Evolutionary conservation across 2,797 vertebrate genomes (phyloP).

Genomic region (Xiphophorus birchmanni): DNA sequence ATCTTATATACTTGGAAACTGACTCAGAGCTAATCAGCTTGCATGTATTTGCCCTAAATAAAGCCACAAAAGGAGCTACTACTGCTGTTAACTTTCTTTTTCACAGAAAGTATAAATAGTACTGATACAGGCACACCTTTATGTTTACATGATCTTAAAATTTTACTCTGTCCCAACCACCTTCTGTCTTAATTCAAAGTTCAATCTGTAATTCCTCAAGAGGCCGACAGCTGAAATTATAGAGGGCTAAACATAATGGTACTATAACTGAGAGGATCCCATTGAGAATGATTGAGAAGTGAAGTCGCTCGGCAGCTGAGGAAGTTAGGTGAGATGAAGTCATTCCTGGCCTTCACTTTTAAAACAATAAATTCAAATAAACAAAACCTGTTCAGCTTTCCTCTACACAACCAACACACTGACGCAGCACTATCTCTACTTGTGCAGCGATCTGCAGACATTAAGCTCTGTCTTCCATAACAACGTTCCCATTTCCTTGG

Average conservation of each 20-base stretch:
- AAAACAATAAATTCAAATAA: slow-evolving; percentile 50
- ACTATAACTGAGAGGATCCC: slow-evolving; percentile 76
- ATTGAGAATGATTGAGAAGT: slow-evolving; percentile 75
- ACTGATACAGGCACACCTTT: not conserved
- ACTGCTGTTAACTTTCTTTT: not conserved
- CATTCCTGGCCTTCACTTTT: slow-evolving; percentile 51
- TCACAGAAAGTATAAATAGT: not conserved
- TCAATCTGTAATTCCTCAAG: slow-evolving; percentile 61
- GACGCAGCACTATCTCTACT: not conserved
- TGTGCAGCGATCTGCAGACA: slow-evolving; percentile 11
- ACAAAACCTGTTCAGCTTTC: slow-evolving; percentile 3
- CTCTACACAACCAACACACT: slow-evolving; percentile 28
- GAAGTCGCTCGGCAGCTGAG: slow-evolving; percentile 64
- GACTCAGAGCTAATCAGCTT: not conserved
- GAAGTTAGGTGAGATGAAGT: slow-evolving; percentile 66
- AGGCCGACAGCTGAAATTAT: slow-evolving; percentile 67
- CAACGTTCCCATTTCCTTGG: slow-evolving; percentile 20
- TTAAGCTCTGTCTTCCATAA: slow-evolving; percentile 59
- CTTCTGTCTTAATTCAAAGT: slow-evolving; percentile 21
- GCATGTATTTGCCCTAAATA: not conserved
- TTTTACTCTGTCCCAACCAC: slow-evolving; percentile 11
- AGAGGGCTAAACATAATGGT: slow-evolving; percentile 77
- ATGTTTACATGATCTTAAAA: slow-evolving; percentile 15
- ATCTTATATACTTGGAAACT: not conserved
- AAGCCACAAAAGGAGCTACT: not conserved